A percentile compares a stretch with the other conserved stretches of the same genome.
Conservation (phyloP, 2,797 vertebrate species). For the Phyllotis vaccarum region DNA sequence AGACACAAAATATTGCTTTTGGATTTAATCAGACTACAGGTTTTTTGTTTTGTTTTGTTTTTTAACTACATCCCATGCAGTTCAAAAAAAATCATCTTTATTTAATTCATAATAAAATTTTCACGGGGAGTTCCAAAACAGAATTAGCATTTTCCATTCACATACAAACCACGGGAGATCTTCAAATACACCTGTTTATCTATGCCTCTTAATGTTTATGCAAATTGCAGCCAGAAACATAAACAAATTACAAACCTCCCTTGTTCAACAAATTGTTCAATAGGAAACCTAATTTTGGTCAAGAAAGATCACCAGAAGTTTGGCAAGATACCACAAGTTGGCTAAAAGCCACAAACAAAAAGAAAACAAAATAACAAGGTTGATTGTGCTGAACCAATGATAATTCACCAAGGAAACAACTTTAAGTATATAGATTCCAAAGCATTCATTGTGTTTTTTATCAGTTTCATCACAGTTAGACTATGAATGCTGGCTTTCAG, state of each 20-base stretch:
- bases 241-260: not conserved
- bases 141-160: constrained; percentile 12
- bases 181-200: constrained; percentile 29
- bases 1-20: not conserved
- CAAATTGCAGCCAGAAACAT: not conserved
- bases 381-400: not conserved
- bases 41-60: no score
- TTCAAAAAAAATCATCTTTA: not conserved
- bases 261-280: constrained; percentile 12
- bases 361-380: not conserved
- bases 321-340: not conserved
- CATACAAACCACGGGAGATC: not conserved
- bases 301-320: not conserved
- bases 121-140: not conserved
- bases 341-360: not conserved
- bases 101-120: constrained; percentile 20
- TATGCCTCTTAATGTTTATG: not conserved
- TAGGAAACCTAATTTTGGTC: not conserved
- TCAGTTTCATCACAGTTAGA: not conserved
- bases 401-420: not conserved
- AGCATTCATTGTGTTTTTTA: not conserved
- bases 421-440: not conserved
- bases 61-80: not conserved
- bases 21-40: not conserved
- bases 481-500: not conserved